These are phyloP conservation scores for Lithophane semibrunnea DNA, from an alignment of 2,888 invertebrate genomes.

Conservation along the genomic window DNA sequence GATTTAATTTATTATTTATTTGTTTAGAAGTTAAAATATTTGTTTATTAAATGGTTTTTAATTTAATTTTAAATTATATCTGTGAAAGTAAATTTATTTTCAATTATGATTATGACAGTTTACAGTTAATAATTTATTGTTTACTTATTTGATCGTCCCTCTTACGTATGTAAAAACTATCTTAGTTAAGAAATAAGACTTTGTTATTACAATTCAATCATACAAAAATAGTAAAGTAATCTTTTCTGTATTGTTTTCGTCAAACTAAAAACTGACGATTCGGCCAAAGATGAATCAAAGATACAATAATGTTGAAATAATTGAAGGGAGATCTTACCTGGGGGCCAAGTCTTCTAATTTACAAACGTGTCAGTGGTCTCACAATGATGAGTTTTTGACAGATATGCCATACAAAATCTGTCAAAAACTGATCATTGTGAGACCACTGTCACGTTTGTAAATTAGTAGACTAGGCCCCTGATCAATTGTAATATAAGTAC, in stretches of 20 bases:
- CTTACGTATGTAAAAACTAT: neutral
- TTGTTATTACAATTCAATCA: neutral
- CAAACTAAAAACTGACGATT: neutral
- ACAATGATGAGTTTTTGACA: too few relatives aligned
- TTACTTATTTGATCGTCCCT: neutral
- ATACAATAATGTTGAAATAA: neutral
- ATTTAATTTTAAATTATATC: too few relatives aligned
- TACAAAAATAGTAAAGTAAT: constrained; percentile 1
- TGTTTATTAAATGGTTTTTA: neutral
- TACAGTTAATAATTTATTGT: neutral
- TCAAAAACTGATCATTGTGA: too few relatives aligned
- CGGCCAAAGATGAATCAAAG: neutral
- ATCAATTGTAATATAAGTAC: too few relatives aligned
- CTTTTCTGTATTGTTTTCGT: neutral
- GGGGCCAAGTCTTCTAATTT: too few relatives aligned
- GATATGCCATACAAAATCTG: too few relatives aligned
- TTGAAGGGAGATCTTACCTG: neutral
- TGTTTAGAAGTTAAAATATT: neutral
- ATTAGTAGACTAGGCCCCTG: too few relatives aligned
- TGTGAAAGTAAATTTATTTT: neutral
- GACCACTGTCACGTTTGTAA: too few relatives aligned
- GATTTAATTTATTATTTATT: neutral
- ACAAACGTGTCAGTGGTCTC: too few relatives aligned
- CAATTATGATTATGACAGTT: neutral
- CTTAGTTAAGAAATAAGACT: neutral